These are phyloP conservation scores for Theristicus caerulescens DNA, from an alignment of 2,113 vertebrate species.

Conservation along the genomic window DNA sequence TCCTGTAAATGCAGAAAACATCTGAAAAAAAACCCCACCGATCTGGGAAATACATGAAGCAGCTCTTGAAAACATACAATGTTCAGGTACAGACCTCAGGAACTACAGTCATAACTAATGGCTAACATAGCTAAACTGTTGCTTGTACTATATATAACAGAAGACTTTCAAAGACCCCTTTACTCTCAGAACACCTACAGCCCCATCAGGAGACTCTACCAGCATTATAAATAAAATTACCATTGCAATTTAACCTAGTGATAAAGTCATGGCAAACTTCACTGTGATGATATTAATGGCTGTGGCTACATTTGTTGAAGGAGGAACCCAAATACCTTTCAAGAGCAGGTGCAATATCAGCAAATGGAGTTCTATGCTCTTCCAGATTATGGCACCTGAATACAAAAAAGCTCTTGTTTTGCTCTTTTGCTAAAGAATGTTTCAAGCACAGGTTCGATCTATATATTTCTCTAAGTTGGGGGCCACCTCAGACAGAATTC, in stretches of 20 bases:
- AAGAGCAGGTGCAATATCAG: neutral
- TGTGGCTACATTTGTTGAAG: neutral
- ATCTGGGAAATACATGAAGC: neutral
- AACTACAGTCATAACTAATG: neutral
- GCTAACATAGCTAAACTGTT: neutral
- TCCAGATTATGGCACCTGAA: accelerated
- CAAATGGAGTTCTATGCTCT: neutral
- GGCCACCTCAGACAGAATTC: neutral
- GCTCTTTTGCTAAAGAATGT: neutral
- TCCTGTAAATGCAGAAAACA: neutral
- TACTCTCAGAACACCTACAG: neutral
- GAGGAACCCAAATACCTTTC: neutral
- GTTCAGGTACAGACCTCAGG: neutral
- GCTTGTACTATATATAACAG: neutral
- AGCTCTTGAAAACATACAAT: neutral
- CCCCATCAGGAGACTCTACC: neutral
- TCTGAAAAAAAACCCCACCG: neutral
- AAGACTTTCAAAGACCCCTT: neutral
- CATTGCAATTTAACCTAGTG: neutral
- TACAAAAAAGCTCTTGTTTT: neutral
- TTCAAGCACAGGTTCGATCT: neutral
- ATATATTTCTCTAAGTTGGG: neutral
- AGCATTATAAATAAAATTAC: neutral
- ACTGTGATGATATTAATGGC: neutral
- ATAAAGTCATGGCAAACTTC: neutral